Base-by-base conservation (phyloP, 1,140 invertebrate species). In the Pseudomyrmex pallidus region DNA sequence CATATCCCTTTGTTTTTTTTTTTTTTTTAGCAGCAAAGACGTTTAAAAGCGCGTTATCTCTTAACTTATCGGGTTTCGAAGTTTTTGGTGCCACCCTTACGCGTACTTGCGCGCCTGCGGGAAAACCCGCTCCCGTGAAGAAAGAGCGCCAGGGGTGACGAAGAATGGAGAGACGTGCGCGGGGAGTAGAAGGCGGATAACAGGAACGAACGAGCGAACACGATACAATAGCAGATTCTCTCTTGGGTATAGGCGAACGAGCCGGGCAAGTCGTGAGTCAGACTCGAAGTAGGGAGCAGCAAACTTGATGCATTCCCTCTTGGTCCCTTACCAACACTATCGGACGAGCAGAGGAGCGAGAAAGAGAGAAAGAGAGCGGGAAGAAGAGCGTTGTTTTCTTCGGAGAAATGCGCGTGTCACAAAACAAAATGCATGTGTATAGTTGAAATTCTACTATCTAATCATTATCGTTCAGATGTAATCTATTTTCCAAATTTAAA, bases 291-390 rank as follows among this genome's bases (percentile, higher is more conserved):
- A 83, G 83, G 67, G 76, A 80, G 74, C 64, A 82, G 68, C 57
- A 83, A 86, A 74, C 74, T 85, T 85, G 84, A 89, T 89, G 84
- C 85, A 87, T 90, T 89, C 85, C 82, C 83, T 89, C 83, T 88
- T 85, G 63, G 82, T 87, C 48, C 77, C 72, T 62, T 89, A 66
- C 59, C 17, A 59, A 88, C 61, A 84, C 85, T 59, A 77, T 50
- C 68, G 50, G 9, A 61, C 74, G 74, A 74, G 83, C 70, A 48
- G 73, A 48, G 25, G 57, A 54, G 44, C 3, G 20, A 56, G 17
- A 56, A 13, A 57, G 52, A 8, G 10, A 59, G 44, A 17, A 0
- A 15, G 13, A 20, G n/a, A 13, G 35, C 1, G 9, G 1, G 56
- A 2, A 9, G 7, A 44, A 25, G 20, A 73, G 3, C 12, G 17